Evolutionary conservation across 2,888 invertebrate species (phyloP).

Genomic region (Leucozona laternaria): DNA sequence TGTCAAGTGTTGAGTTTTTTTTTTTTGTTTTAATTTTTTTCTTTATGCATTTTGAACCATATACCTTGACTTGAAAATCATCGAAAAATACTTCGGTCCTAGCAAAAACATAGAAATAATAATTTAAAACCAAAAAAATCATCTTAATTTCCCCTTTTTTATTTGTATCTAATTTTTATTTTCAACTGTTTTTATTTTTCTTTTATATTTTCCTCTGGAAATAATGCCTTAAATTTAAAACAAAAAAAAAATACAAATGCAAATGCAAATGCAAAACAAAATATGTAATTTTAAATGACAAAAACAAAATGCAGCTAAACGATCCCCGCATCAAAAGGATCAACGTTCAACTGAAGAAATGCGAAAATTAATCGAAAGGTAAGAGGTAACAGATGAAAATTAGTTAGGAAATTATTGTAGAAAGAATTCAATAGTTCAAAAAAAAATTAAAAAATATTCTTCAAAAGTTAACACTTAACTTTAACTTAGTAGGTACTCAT

Average conservation of each 20-base stretch:
- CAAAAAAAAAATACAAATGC: conserved; percentile 57
- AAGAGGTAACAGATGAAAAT: conserved; percentile 84
- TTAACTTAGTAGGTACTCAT: background rate
- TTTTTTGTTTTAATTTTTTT: background rate
- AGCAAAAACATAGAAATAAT: conserved; percentile 19
- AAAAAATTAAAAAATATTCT: conserved; percentile 4
- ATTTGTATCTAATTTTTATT: conserved; percentile 68
- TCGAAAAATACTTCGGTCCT: conserved; percentile 26
- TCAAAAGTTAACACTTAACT: background rate
- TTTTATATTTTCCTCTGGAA: conserved; percentile 76
- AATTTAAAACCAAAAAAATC: conserved; percentile 39
- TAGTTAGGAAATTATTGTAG: conserved; percentile 29
- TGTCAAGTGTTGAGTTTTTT: conserved; percentile 44
- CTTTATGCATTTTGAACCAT: conserved; percentile 66
- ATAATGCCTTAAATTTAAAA: conserved; percentile 57
- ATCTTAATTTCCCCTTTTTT: conserved; percentile 57
- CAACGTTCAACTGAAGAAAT: conserved; percentile 97
- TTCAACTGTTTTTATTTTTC: conserved; percentile 76
- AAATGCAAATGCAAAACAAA: conserved; percentile 60
- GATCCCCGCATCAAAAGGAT: conserved; percentile 92
- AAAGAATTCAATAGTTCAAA: conserved; percentile 1
- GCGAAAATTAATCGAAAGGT: conserved; percentile 99
- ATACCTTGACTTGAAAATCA: background rate
- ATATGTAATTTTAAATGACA: conserved; percentile 58
- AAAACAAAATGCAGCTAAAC: conserved; percentile 84